Base-by-base conservation (phyloP, 2,888 invertebrate genomes). In the Drosophila eohydei region DNA sequence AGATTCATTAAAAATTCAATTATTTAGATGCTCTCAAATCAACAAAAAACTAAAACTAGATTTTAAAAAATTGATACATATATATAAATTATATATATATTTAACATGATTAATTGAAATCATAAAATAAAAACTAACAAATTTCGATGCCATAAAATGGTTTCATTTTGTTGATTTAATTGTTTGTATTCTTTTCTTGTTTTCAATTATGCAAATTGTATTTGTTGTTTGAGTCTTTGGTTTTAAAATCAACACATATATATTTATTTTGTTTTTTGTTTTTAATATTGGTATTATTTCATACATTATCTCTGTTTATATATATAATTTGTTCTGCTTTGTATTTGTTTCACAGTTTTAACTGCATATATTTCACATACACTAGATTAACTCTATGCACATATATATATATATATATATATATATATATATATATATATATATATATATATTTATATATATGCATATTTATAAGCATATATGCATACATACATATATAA, bases 181-280 rank as follows among this genome's bases (percentile, higher is more conserved):
- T 71, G 55, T 71, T 75, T 72, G 58, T 48, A 16, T 38, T 79
- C 64, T 58, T 30, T 28, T 63, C 28, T 79, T 64, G 59, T 51
- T 28, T 66, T 30, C 43, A 44, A 69, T 59, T 60, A 58, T 66
- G 68, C 69, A 65, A 57, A 55, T 64, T 78, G 67, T 70, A 58
- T 70, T 73, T 80, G 67, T 72, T 61, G 72, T 78, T 87, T 88
- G 88, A 88, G 88, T 88, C 87, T 88, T 88, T 88, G 86, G 85
- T 80, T 87, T 77, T 88, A 72, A 83, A 88, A 80, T 81, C 83
- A 83, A 82, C 84, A 81, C 73, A 77, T 82, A 72, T 55, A 48
- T 60, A 69, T 74, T 32, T 69, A 65, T 78, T 67, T 50, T 56
- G 46, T 76, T 67, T 74, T 67, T 21, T 46, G 69, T n/a, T 54